Evolutionary conservation across 2,888 invertebrate genomes (phyloP), one percentile per base, ranked within the genome.

Genomic region (Entomobrya multifasciata): DNA sequence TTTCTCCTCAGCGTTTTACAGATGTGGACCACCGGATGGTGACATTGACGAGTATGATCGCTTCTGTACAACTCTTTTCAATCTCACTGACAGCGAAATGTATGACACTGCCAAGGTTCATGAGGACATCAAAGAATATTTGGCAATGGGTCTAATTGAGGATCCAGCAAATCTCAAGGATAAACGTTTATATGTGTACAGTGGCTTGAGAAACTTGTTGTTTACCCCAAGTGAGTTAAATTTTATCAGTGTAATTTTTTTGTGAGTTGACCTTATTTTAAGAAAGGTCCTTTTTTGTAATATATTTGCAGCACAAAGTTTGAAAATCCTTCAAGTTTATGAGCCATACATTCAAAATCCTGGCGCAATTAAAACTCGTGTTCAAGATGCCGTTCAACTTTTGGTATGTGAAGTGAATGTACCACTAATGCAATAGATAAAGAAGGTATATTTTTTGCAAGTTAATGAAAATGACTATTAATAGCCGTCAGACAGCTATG

Each of bases 301-400:
- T n/a, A 36, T 67, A 6, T 62, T 22, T 62, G 8, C 25, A 89
- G 89, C 11, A 0, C 82, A 82, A 79, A 89, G 86, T 76, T 65
- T 89, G n/a, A 72, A 80, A 6, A 86, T 89, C 30, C 49, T 89
- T 0, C 62, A 47, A 20, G 82, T 88, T 11, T 89, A 85, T 41
- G 89, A 90, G 44, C 74, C 84, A 10, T 88, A 88, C 57, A 88
- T 90, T 57, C 76, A 83, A 17, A 86, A 86, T 36, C 49, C 79
- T 8, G 60, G 49, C n/a, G 22, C 76, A 0, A 87, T 90, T 17
- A 60, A 25, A 30, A 88, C 86, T 4, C 72, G 88, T 3, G 88
- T 89, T 15, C 88, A 89, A 72, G 88, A 90, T 78, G 65, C 88
- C 11, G 67, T 22, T 6, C 74, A 86, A 20, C 76, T 90, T 52